phyloP scores from a whole-genome alignment of 2,113 vertebrate genomes.

The Ochotona curzoniae region DNA sequence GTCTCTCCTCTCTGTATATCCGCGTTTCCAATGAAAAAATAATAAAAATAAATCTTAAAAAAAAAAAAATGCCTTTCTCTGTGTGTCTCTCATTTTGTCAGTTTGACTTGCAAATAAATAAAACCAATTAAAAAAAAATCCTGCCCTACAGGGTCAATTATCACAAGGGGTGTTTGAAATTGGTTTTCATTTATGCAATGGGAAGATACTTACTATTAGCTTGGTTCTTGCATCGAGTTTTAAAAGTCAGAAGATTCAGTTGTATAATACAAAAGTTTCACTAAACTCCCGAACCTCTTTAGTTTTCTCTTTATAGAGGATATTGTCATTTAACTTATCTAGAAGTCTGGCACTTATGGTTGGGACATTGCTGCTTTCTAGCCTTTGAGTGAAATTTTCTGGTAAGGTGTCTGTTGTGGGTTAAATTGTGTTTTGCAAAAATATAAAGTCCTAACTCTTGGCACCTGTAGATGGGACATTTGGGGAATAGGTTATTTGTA shows the following conservation, averaged over 20 bases:
- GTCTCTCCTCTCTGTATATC: too few relatives aligned
- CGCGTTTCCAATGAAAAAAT: too few relatives aligned
- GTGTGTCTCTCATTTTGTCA: too few relatives aligned
- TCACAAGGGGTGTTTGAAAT: neutral
- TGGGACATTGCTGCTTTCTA: neutral
- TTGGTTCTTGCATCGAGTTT: neutral
- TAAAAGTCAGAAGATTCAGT: neutral
- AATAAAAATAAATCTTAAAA: too few relatives aligned
- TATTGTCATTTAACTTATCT: neutral
- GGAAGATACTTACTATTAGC: neutral
- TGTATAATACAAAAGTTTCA: neutral
- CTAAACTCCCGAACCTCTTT: neutral
- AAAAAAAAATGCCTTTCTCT: too few relatives aligned
- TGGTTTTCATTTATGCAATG: neutral
- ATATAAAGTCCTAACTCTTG: neutral
- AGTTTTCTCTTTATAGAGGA: neutral
- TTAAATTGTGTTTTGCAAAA: neutral
- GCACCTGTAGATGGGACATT: neutral
- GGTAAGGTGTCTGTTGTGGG: neutral
- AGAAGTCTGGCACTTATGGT: neutral
- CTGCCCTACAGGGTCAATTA: neutral
- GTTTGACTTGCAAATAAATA: too few relatives aligned
- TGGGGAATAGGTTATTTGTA: constrained; percentile 12
- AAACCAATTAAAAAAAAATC: neutral
- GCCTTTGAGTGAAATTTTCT: neutral